Evolutionary conservation across 1,140 invertebrate genomes (phyloP).

Genomic region (Homalodisca vitripennis): DNA sequence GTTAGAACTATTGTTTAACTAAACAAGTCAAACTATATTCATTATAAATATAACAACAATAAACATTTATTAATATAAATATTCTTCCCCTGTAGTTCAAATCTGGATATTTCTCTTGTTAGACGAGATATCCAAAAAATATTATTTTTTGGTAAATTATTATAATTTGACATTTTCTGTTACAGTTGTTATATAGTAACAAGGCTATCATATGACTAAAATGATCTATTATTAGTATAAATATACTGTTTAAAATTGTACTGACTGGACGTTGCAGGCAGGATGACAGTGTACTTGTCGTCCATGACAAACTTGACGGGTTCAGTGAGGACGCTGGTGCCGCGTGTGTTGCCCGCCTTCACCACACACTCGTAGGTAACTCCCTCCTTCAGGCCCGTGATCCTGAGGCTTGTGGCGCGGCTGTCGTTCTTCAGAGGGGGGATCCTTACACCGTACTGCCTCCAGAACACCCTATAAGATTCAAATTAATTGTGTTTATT

Average conservation of each 20-base stretch:
- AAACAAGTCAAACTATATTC: too few species aligned
- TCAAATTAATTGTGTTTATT: too few species aligned
- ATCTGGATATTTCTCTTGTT: too few species aligned
- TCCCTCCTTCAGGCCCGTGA: constrained; percentile 67
- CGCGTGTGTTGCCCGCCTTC: constrained; percentile 77
- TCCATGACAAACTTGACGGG: constrained; percentile 70
- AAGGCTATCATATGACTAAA: neutral
- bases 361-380: constrained; percentile 74
- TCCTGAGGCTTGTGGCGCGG: constrained; percentile 62
- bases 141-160: too few species aligned
- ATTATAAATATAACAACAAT: too few species aligned
- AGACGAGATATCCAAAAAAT: too few species aligned
- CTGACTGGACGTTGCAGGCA: constrained; percentile 19
- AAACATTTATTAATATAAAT: too few species aligned
- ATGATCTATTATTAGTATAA: neutral
- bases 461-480: constrained; percentile 53
- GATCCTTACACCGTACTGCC: constrained; percentile 49
- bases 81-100: too few species aligned
- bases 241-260: too few species aligned
- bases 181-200: too few species aligned
- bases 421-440: constrained; percentile 66
- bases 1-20: too few species aligned
- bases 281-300: constrained; percentile 58
- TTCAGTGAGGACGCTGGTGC: constrained; percentile 69
- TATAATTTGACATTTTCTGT: too few species aligned